Base-by-base conservation (phyloP, 2,797 vertebrate species). In the Cygnus olor region DNA sequence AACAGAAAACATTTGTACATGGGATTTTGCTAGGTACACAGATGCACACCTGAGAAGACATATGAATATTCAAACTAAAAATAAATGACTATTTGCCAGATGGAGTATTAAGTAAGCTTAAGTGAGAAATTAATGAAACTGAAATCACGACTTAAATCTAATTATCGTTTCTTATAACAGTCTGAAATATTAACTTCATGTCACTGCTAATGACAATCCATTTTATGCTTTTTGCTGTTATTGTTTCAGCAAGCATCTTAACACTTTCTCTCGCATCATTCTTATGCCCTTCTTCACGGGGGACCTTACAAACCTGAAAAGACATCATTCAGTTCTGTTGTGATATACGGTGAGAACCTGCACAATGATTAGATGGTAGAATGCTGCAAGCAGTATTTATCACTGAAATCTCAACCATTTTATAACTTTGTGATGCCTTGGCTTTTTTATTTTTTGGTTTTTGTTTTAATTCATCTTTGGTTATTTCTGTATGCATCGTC, bases 101-200 rank as follows among this genome's bases (percentile, higher is more conserved):
- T 65, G 44, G 40, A 45, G 51, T 72, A 61, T 84, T 63, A 91
- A 74, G 61, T 60, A 79, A 90, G 80, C 42, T 69, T 76, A 89
- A 85, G 42, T 79, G 38, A 86, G 65, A 95, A 94, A 90, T 47
- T 81, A 91, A 79, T 72, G 77, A 86, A 77, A 91, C 19, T 36
- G 77, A 93, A 90, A 84, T 76, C 11, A 68, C 57, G 65, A 90
- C 77, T n/a, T 79, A 51, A 51, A 34, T 63, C 61, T 71, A 87
- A 80, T 89, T 66, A 73, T 30, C 6, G 44, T 40, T 80, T 78
- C 42, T 56, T 69, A 40, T 17, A 88, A 60, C 18, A 88, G 54
- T 38, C 69, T 81, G 54, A 89, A 94, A 80, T 69, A 92, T 3
- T 89, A 85, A 72, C 2, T 7, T 84, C 54, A 65, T 25, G 16